These are phyloP conservation scores for Myxocyprinus asiaticus DNA, from an alignment of 2,113 vertebrate species.

Conservation along the genomic window DNA sequence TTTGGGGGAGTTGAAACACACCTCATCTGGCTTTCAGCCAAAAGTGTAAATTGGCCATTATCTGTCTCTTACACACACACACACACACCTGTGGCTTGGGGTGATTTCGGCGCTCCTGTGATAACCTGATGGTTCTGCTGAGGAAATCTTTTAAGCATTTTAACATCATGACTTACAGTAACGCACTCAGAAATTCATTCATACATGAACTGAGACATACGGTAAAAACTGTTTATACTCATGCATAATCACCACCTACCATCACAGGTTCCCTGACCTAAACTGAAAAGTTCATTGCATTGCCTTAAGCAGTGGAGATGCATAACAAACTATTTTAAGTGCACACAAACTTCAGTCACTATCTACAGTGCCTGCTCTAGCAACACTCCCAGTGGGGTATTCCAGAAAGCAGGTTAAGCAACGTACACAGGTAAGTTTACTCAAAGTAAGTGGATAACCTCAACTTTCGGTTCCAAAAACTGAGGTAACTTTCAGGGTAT, in stretches of 20 bases:
- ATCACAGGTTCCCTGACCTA: neutral
- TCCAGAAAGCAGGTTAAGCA: too few species aligned
- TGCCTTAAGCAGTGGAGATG: too few species aligned
- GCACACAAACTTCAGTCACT: too few species aligned
- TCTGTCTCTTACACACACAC: neutral
- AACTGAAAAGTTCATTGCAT: neutral
- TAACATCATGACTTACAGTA: neutral
- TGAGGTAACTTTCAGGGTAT: too few species aligned
- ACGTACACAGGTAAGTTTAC: too few species aligned
- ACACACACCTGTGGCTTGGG: conserved; percentile 46
- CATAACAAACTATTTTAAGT: too few species aligned
- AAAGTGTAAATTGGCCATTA: conserved; percentile 24
- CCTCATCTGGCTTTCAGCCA: conserved; percentile 29
- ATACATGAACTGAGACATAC: neutral
- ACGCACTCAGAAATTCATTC: neutral
- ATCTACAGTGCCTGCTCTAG: too few species aligned
- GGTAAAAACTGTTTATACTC: neutral
- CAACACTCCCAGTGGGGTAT: too few species aligned
- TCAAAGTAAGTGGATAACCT: too few species aligned
- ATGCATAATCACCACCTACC: neutral
- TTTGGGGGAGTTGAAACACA: conserved; percentile 6
- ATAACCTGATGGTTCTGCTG: neutral
- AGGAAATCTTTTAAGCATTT: conserved; percentile 28
- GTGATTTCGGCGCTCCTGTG: conserved; percentile 27
- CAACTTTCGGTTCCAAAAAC: too few species aligned